These are phyloP conservation scores for Drosophila asahinai DNA, from an alignment of 1,140 invertebrate species.

Conservation along the genomic window DNA sequence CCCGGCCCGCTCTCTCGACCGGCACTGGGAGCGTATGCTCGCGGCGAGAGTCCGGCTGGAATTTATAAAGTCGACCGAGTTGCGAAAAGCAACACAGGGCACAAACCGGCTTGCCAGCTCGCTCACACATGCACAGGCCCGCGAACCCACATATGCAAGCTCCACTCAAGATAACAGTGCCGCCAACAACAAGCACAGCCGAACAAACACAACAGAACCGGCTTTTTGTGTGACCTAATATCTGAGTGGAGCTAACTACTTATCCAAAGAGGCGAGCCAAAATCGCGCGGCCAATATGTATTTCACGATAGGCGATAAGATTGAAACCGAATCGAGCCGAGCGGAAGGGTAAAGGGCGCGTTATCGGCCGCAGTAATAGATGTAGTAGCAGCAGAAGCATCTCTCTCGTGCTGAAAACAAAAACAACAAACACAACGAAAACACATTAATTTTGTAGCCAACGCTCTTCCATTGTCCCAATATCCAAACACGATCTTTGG, in stretches of 20 bases:
- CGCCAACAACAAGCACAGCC: constrained; percentile 22
- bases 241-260: constrained; percentile 51
- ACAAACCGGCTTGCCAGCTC: constrained; percentile 65
- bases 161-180: constrained; percentile 58
- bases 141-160: constrained; percentile 67
- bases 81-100: constrained; percentile 51
- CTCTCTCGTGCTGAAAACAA: constrained; percentile 7
- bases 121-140: constrained; percentile 22
- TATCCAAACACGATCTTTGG: constrained; percentile 13
- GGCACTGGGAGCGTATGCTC: constrained; percentile 42
- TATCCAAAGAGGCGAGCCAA: constrained; percentile 52
- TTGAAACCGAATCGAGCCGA: background rate
- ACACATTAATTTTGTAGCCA: constrained; percentile 30
- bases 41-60: constrained; percentile 29
- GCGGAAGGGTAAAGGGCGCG: constrained; percentile 48
- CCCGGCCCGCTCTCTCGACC: constrained; percentile 42
- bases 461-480: constrained; percentile 18
- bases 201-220: constrained; percentile 59
- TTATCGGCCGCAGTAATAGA: constrained; percentile 48
- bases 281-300: constrained; percentile 14
- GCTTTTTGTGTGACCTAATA: constrained; percentile 65
- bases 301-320: constrained; percentile 23
- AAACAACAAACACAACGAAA: constrained; percentile 49
- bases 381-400: background rate
- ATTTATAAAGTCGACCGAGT: constrained; percentile 63